Base-by-base conservation (phyloP, 2,113 vertebrate genomes). In the Limanda limanda region DNA sequence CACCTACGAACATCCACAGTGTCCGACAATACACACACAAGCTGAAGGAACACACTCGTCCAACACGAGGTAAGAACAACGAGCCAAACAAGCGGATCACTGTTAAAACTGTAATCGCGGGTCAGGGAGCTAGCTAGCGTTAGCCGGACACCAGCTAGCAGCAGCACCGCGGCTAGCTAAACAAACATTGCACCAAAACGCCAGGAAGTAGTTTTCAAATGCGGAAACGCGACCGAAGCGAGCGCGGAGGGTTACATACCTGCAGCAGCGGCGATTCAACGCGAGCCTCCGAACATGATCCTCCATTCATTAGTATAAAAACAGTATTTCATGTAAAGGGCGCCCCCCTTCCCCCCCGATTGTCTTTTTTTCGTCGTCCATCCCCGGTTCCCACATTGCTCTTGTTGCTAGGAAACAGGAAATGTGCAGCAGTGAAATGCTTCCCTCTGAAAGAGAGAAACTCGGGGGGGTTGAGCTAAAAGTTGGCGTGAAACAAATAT, bases 321-420 rank as follows among this genome's bases (percentile, higher is more conserved):
- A 17, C 7, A 4, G 47, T 60, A 42, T 68, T 79, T 42, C 48
- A 67, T 72, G 40, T 82, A 81, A 87, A 89, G 74, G 85, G 78
- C 70, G 88, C 60, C 62, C 71, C 76, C 79, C 76, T 65, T 75
- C 74, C 70, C 67, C 67, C 61, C 68, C 87, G 93, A 93, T 93
- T 93, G 90, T 92, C 90, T 92, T 87, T 83, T 81, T 78, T 80
- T 71, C 17, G 6, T 31, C 86, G 55, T 75, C 86, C 80, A 83
- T 88, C 70, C 72, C 79, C 74, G 9, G 57, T 74, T 87, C 89
- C 90, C 82, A 93, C 91, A 92, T 86, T 89, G 87, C 85, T 88
- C 83, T 89, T 87, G 94, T 94, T 92, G 94, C 93, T 94, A 93
- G 91, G 94, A 89, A 94, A 94, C 94, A 94, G 94, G 94, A 95